Evolutionary conservation across 2,113 vertebrate species (phyloP).

Genomic region (Aptenodytes patagonicus): DNA sequence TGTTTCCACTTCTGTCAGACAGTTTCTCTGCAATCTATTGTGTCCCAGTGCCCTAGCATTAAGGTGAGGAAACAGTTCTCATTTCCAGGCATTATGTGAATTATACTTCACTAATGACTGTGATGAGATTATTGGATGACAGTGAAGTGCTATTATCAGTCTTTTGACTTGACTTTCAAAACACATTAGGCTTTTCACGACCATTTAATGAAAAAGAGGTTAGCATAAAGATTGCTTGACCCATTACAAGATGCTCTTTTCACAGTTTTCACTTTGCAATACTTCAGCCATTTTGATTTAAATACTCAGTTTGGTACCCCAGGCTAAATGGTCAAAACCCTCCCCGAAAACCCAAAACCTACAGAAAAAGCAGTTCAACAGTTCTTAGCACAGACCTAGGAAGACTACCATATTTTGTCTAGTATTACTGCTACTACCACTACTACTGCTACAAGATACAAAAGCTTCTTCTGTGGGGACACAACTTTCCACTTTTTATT

Average conservation of each 20-base stretch:
- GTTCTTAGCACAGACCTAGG: background rate
- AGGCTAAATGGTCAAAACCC: background rate
- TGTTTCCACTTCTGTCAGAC: background rate
- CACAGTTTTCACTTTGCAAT: background rate
- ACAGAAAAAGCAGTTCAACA: background rate
- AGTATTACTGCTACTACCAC: background rate
- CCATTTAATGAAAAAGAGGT: background rate
- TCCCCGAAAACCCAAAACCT: background rate
- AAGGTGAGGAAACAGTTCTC: background rate
- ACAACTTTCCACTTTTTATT: background rate
- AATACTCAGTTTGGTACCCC: background rate
- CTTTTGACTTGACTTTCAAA: background rate
- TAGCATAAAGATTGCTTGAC: background rate
- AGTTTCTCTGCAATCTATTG: background rate
- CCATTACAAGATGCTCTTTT: background rate
- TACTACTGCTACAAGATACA: background rate
- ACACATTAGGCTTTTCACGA: background rate
- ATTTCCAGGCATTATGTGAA: background rate
- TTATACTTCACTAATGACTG: background rate
- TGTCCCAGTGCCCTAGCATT: background rate
- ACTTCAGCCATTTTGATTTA: background rate
- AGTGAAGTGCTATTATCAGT: background rate
- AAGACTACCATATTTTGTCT: rapidly evolving
- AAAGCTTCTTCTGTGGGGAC: background rate
- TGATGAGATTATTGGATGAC: background rate